Evolutionary conservation across 2,797 vertebrate genomes (phyloP), one percentile per base, ranked within the genome.

Genomic region (Urophycis tenuis): DNA sequence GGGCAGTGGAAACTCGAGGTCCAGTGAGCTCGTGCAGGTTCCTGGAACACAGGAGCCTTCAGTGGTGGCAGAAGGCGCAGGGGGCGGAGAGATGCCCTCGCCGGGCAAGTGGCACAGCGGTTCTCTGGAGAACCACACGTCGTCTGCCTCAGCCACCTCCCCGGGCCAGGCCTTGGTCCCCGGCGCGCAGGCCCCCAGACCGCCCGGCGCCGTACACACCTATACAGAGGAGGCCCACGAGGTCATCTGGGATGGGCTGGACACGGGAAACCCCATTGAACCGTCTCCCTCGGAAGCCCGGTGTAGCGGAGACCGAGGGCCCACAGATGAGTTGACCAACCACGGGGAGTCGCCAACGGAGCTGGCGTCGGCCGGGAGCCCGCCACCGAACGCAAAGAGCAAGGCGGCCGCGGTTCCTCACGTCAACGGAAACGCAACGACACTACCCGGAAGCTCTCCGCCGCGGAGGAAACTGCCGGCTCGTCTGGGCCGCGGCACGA

Each of bases 131-230:
- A 90, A 93, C 84, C 88, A 91, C n/a, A n/a, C n/a, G n/a, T 0
- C 79, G 89, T 93, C 92, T n/a, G 89, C 92, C 14, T 86, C 91
- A 1, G 81, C 90, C 87, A 90, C 90, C 87, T 90, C 90, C 70
- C 71, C 84, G 79, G 89, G 90, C 45, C 87, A 91, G 11, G 86
- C 88, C 45, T 91, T 91, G 25, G 19, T 88, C 75, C 80, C 93
- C 81, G n/a, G 53, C 25, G 91, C 93, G 39, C 91, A 90, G 84
- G 82, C 91, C 71, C 90, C 89, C 74, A 83, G 79, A 82, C 92
- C 89, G 5, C 92, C 89, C 78, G 92, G 88, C 9, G 86, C 81
- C 0, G 84, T 87, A 53, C 81, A 80, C 79, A 84, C 77, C 15
- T 80, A 81, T 35, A 75, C 76, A 3, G 87, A 87, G n/a, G 80